phyloP scores from a whole-genome alignment of 2,888 invertebrate species.

The Rhogogaster chlorosoma region DNA sequence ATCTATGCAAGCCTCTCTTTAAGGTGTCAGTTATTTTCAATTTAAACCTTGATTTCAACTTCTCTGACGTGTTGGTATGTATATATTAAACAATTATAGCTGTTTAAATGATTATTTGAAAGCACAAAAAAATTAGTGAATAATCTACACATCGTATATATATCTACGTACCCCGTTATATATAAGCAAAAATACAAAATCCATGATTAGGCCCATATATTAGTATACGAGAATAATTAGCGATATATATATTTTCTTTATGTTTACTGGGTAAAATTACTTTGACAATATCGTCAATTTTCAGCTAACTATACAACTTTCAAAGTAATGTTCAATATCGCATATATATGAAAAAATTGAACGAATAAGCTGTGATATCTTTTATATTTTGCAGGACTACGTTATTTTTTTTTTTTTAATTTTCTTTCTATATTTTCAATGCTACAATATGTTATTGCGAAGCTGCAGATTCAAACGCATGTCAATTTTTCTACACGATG shows the following conservation, averaged over 20 bases:
- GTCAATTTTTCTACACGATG: not conserved
- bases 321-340: not conserved
- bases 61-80: not conserved
- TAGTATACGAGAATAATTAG: not conserved
- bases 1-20: no score
- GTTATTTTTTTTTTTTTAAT: not conserved
- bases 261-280: not conserved
- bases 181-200: not conserved
- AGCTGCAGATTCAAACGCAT: not conserved
- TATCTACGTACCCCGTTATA: not conserved
- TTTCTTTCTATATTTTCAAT: not conserved
- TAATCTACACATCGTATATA: not conserved
- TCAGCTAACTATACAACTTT: not conserved
- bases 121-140: not conserved
- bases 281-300: not conserved
- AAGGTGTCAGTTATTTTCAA: no score
- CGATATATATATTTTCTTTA: not conserved
- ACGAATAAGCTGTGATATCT: not conserved
- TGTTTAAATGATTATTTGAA: not conserved
- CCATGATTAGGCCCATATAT: not conserved
- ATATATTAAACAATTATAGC: not conserved
- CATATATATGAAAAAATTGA: not conserved
- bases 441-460: not conserved
- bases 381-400: not conserved
- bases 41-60: not conserved